These are phyloP conservation scores for Cheilosia soror DNA, from an alignment of 2,888 invertebrate genomes.

Conservation along the genomic window DNA sequence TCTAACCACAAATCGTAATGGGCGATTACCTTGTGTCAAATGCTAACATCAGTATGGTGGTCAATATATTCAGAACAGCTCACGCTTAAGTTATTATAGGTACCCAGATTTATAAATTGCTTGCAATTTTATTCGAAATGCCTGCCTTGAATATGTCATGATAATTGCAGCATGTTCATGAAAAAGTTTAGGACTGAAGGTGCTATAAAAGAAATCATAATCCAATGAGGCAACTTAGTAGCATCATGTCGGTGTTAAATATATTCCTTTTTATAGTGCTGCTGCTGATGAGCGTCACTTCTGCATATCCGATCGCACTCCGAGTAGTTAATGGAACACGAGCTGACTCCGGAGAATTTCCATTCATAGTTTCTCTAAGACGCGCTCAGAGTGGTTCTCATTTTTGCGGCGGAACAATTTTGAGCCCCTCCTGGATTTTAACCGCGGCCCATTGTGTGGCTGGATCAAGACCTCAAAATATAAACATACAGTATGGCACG, in stretches of 20 bases:
- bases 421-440: slow-evolving; percentile 80
- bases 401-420: slow-evolving; percentile 80
- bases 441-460: slow-evolving; percentile 82
- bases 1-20: slow-evolving; percentile 5
- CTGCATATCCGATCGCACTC: slow-evolving; percentile 7
- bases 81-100: too few relatives aligned
- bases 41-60: not conserved
- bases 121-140: not conserved
- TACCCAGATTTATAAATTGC: not conserved
- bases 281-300: not conserved
- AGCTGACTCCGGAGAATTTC: slow-evolving; percentile 79
- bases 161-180: not conserved
- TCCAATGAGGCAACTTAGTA: slow-evolving; percentile 16
- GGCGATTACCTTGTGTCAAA: not conserved
- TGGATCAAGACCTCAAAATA: slow-evolving; percentile 72
- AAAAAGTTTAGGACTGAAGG: not conserved
- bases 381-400: slow-evolving; percentile 79
- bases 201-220: slow-evolving; percentile 38
- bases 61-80: too few relatives aligned
- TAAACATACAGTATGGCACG: slow-evolving; percentile 81
- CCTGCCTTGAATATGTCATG: not conserved
- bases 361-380: slow-evolving; percentile 80
- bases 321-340: slow-evolving; percentile 81
- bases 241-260: slow-evolving; percentile 32
- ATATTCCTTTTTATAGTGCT: not conserved